Conservation (phyloP, 2,888 invertebrate genomes). For the Galerucella nymphaeae region DNA sequence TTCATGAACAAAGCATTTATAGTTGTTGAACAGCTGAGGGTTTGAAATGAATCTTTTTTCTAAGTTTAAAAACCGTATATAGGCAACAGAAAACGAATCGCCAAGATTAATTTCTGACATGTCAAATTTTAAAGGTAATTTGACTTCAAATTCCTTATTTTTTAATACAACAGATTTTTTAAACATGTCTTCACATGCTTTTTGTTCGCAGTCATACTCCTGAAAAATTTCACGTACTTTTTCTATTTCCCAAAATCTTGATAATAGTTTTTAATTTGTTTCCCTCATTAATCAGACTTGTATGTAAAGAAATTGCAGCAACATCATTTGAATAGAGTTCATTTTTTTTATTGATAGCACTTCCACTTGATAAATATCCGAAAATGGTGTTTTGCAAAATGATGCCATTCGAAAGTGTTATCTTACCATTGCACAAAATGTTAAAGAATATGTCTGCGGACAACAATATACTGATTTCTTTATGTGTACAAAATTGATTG, state of each 20-base stretch:
- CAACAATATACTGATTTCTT: neutral
- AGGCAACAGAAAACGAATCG: neutral
- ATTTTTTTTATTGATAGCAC: neutral
- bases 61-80: neutral
- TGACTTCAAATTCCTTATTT: neutral
- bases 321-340: neutral
- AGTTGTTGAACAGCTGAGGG: neutral
- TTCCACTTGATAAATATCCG: neutral
- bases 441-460: neutral
- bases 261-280: neutral
- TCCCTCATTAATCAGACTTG: no score
- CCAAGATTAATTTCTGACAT: neutral
- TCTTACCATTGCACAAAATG: neutral
- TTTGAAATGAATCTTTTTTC: slow-evolving; percentile 1
- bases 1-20: neutral
- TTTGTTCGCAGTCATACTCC: neutral
- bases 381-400: neutral
- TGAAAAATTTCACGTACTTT: neutral
- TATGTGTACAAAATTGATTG: neutral
- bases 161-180: neutral
- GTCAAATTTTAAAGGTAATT: neutral
- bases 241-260: neutral
- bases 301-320: neutral
- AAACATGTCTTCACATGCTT: neutral
- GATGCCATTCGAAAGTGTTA: neutral